phyloP scores from a whole-genome alignment of 2,797 vertebrate genomes.

The Discoglossus pictus region DNA sequence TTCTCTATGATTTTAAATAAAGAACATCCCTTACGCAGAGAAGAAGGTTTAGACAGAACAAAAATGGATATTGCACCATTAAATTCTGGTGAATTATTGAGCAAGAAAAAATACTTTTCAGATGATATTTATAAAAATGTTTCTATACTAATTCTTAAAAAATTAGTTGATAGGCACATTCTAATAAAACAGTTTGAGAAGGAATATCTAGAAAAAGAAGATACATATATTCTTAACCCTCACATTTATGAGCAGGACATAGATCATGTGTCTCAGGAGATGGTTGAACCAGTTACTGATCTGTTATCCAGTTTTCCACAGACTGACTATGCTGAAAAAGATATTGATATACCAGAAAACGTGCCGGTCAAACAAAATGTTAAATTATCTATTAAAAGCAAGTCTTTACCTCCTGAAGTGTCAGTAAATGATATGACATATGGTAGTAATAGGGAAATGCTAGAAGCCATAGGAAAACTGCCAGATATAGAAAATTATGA shows the following conservation, averaged over 20 bases:
- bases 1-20: constrained; percentile 43
- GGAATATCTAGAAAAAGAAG: constrained; percentile 2
- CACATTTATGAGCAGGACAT: constrained; percentile 32
- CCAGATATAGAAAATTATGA: no score
- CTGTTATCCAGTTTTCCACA: constrained; percentile 37
- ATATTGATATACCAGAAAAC: no score
- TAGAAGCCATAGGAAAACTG: no score
- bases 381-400: no score
- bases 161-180: constrained; percentile 51
- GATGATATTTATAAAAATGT: constrained; percentile 51
- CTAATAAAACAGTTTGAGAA: constrained; percentile 34
- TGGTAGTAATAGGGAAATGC: no score
- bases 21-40: neutral
- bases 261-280: constrained; percentile 55
- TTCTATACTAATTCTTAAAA: constrained; percentile 49
- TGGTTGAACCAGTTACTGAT: constrained; percentile 54
- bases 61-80: constrained; percentile 25
- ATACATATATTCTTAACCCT: constrained; percentile 51
- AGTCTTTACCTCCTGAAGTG: no score
- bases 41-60: constrained; percentile 24
- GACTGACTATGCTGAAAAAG: no score
- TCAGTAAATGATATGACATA: no score
- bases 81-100: constrained; percentile 39
- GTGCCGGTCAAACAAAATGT: no score
- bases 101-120: neutral